Conservation (phyloP, 2,797 vertebrate species). For the Moxostoma hubbsi region DNA sequence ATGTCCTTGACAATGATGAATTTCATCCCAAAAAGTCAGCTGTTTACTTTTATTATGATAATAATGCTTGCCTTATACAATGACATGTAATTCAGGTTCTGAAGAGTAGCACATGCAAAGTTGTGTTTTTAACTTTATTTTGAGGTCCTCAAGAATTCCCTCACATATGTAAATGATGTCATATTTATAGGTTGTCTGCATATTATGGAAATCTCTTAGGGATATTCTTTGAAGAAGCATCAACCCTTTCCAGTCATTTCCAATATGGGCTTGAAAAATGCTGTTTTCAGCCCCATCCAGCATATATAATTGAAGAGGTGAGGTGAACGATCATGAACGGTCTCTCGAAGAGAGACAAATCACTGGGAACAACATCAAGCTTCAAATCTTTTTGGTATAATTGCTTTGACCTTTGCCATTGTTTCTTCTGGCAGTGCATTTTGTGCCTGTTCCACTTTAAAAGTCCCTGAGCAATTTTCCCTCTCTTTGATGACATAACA, state of each 20-base stretch:
- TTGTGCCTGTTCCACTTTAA: neutral
- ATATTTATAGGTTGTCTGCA: constrained; percentile 47
- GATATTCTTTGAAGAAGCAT: constrained; percentile 70
- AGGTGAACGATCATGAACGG: constrained; percentile 4
- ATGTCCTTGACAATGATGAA: too few relatives aligned
- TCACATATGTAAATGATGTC: constrained; percentile 8
- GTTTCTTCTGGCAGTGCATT: neutral
- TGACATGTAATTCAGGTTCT: neutral
- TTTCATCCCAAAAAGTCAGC: too few relatives aligned
- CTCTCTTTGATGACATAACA: neutral
- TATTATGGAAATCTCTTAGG: constrained; percentile 59
- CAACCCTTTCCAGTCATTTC: constrained; percentile 65
- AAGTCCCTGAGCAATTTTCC: neutral
- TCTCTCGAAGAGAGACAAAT: neutral
- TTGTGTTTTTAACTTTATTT: neutral
- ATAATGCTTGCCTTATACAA: neutral
- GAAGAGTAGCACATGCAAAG: neutral
- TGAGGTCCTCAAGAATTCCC: too few relatives aligned
- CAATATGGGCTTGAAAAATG: constrained; percentile 72
- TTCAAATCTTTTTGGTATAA: constrained; percentile 16
- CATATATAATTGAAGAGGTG: constrained; percentile 55
- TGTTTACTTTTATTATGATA: neutral
- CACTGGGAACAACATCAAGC: neutral
- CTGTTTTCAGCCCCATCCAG: constrained; percentile 62
- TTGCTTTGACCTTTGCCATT: neutral